Evolutionary conservation across 2,888 invertebrate species (phyloP).

Genomic region (Plagodis pulveraria): DNA sequence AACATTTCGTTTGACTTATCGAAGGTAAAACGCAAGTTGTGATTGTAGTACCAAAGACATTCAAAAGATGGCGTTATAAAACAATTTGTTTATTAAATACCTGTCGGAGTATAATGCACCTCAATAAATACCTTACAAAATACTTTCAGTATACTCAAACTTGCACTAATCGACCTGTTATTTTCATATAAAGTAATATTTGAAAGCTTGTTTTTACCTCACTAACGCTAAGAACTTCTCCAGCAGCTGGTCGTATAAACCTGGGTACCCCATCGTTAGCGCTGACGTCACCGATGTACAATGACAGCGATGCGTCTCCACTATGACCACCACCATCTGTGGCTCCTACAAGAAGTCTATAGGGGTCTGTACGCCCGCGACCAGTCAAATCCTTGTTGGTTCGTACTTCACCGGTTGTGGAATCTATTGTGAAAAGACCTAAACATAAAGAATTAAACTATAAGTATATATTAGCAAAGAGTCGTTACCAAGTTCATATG

Average conservation of each 20-base stretch:
- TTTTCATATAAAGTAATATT: too few relatives aligned
- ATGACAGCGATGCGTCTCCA: slow-evolving; percentile 85
- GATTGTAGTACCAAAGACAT: too few relatives aligned
- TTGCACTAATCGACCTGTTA: too few relatives aligned
- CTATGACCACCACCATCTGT: slow-evolving; percentile 88
- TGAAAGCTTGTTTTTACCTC: slow-evolving; percentile 78
- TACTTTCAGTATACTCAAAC: too few relatives aligned
- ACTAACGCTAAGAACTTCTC: slow-evolving; percentile 88
- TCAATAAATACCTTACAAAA: too few relatives aligned
- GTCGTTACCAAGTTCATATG: background rate
- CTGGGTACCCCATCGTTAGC: slow-evolving; percentile 92
- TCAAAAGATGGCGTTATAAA: too few relatives aligned
- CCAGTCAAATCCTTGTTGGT: slow-evolving; percentile 89
- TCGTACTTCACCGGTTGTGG: slow-evolving; percentile 87
- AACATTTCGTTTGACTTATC: too few relatives aligned
- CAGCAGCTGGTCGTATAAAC: slow-evolving; percentile 88
- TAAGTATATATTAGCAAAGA: background rate
- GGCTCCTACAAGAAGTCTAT: slow-evolving; percentile 87
- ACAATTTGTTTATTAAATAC: too few relatives aligned
- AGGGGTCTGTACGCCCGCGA: slow-evolving; percentile 90
- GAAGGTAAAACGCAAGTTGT: too few relatives aligned
- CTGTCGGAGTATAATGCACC: too few relatives aligned
- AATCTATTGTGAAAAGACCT: slow-evolving; percentile 89
- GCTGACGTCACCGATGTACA: slow-evolving; percentile 92
- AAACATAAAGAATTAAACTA: slow-evolving; percentile 25